Percentiles rank a stretch among this genome's conserved stretches.
These are phyloP conservation scores for Poeciliopsis gracilis DNA, from an alignment of 2,797 vertebrate species.

Conservation along the genomic window DNA sequence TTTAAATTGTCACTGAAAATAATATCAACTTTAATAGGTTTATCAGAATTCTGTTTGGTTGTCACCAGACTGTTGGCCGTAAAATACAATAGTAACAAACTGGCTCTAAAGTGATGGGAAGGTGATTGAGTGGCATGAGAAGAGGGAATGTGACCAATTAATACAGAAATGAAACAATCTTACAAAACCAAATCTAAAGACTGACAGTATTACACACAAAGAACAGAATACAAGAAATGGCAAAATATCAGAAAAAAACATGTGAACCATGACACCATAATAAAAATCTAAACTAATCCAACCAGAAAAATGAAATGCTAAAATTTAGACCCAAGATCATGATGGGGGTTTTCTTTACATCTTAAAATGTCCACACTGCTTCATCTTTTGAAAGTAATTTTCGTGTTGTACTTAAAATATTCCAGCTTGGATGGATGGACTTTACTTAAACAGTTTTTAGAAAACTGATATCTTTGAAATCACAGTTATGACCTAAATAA, in stretches of 20 bases:
- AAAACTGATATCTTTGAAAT: constrained; percentile 18
- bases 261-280: neutral
- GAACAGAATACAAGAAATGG: neutral
- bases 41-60: neutral
- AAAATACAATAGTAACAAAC: neutral
- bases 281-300: neutral
- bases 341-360: neutral
- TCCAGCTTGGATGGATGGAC: too few relatives aligned
- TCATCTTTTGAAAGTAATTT: neutral
- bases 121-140: neutral
- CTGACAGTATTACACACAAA: neutral
- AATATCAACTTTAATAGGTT: neutral
- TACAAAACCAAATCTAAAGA: neutral
- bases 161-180: neutral
- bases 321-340: neutral
- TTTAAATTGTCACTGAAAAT: neutral
- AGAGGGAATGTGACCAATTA: neutral
- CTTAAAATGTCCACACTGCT: neutral
- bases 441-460: neutral
- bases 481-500: constrained; percentile 47
- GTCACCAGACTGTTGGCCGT: neutral
- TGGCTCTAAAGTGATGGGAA: neutral
- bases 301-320: neutral
- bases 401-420: neutral
- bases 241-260: neutral